A percentile compares a stretch with the other conserved stretches of the same genome.
These are phyloP conservation scores for Andricus curvator DNA, from an alignment of 2,888 invertebrate species.

Conservation along the genomic window DNA sequence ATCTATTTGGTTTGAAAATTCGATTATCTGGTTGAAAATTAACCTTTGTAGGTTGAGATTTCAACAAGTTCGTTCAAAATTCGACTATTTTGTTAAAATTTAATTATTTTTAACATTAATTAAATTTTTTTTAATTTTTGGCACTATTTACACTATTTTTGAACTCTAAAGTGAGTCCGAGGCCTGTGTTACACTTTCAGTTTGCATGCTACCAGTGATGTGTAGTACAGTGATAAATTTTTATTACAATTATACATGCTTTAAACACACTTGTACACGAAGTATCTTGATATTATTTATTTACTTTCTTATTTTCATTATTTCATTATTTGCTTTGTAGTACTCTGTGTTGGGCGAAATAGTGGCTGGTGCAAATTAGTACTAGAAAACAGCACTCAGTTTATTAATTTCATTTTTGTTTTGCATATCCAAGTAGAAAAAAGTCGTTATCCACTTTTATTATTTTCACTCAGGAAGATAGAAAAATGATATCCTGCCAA, in stretches of 20 bases:
- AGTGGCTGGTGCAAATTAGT: constrained; percentile 56
- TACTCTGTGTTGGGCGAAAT: constrained; percentile 47
- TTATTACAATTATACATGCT: constrained; percentile 63
- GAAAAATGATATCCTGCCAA: constrained; percentile 64
- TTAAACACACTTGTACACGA: constrained; percentile 67
- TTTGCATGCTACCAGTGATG: constrained; percentile 73
- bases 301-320: constrained; percentile 42
- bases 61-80: too few species aligned
- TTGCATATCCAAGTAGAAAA: constrained; percentile 46
- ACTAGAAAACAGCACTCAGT: constrained; percentile 44
- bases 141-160: too few species aligned
- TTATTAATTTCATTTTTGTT: constrained; percentile 46
- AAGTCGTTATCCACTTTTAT: not conserved
- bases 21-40: too few species aligned
- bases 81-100: too few species aligned
- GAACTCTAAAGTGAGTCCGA: too few species aligned
- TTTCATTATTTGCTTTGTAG: constrained; percentile 61
- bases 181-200: constrained; percentile 62
- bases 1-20: too few species aligned
- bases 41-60: too few species aligned
- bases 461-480: constrained; percentile 20
- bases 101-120: too few species aligned
- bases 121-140: too few species aligned
- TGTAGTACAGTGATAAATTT: constrained; percentile 67
- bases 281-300: constrained; percentile 59